Conservation (phyloP, 2,888 invertebrate genomes). For the Morinoia aosen region DNA sequence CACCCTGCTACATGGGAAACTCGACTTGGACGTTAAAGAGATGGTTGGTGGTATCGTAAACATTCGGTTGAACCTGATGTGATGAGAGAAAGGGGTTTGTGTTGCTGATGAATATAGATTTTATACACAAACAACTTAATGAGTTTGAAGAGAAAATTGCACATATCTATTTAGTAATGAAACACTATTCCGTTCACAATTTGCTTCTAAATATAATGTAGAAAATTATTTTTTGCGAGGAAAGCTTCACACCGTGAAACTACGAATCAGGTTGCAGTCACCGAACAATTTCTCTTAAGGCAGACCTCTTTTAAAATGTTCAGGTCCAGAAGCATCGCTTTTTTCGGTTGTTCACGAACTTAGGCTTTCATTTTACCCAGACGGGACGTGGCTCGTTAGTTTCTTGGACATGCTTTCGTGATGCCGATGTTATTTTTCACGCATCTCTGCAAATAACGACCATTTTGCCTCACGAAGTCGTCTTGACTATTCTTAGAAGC, state of each 20-base stretch:
- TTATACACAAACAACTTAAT: not conserved
- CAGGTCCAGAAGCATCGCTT: not conserved
- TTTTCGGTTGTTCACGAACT: not conserved
- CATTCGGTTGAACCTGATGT: not conserved
- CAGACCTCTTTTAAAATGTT: not conserved
- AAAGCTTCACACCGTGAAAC: not conserved
- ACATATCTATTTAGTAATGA: too few relatives aligned
- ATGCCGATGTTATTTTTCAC: conserved; percentile 30
- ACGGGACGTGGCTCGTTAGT: not conserved
- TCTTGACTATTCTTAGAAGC: not conserved
- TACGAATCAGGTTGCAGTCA: not conserved
- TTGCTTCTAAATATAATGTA: too few relatives aligned
- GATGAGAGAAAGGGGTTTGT: not conserved
- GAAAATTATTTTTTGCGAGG: not conserved
- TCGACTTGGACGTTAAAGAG: conserved; percentile 25
- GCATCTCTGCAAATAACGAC: not conserved
- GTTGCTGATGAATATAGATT: not conserved
- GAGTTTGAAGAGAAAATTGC: not conserved
- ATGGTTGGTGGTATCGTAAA: conserved; percentile 12
- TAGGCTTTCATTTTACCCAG: not conserved
- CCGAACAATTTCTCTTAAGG: not conserved
- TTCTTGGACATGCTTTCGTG: not conserved
- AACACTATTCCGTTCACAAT: too few relatives aligned
- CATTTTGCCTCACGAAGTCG: not conserved
- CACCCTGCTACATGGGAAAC: conserved; percentile 41